Base-by-base conservation (phyloP, 1,140 invertebrate genomes). In the Cyphomyrmex costatus region DNA sequence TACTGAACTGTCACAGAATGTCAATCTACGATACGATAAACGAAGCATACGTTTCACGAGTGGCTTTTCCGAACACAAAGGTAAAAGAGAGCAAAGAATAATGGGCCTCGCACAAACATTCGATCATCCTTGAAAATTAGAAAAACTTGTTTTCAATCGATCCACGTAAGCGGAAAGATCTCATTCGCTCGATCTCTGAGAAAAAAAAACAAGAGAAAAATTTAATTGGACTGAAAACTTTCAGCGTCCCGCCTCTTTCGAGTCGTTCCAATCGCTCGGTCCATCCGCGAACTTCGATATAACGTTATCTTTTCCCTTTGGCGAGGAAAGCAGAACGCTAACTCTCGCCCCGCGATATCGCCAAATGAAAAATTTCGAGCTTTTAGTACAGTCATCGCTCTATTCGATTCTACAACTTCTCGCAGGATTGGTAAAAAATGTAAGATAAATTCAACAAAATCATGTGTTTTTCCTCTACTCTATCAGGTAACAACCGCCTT, bases 161-260 rank as follows among this genome's bases (percentile, higher is more conserved):
- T 74, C 60, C 58, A 68, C 53, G 36, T 70, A 78, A 86, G 27
- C 46, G 49, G 73, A 71, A 68, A 79, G 42, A 85, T 53, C 66
- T 68, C 71, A 66, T 71, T 77, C 63, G 56, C 42, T 80, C 65
- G 68, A 88, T 68, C 56, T 42, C 63, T 27, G 58, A 27, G 46
- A 74, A 58, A 74, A 58, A 49, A 78, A 79, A 83, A 88, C 70
- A 49, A 33, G 33, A 53, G 70, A 70, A 86, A 77, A 88, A 88
- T 89, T 88, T 89, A 89, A 89, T 89, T 89, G 87, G 58, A 88
- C 61, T 70, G 87, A 86, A 88, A 88, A 89, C 83, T 89, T 80
- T 77, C 24, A 56, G 65, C 68, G 83, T 42, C 53, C 83, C 76
- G 56, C 87, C 70, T 60, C 74, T 88, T 88, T 77, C 83, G 56